Evolutionary conservation across 2,888 invertebrate species (phyloP).

Genomic region (Aphodius sticticus): DNA sequence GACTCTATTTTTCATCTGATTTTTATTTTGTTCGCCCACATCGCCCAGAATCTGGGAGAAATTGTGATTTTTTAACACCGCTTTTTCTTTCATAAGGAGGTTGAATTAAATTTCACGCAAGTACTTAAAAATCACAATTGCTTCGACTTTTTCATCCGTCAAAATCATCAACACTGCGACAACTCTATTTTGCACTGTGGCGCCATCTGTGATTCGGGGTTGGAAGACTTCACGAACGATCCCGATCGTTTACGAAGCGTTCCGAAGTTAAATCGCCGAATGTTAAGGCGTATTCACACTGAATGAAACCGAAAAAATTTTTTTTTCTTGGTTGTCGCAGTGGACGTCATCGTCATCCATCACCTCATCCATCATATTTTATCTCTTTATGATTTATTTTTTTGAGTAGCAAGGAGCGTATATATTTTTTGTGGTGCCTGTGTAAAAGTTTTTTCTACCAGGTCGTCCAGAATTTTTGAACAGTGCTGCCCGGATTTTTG

Average conservation of each 20-base stretch:
- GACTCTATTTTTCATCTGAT: not conserved
- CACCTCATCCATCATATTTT: slow-evolving; percentile 13
- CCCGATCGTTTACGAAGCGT: not conserved
- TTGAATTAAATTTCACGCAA: too few species aligned
- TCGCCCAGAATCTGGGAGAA: not conserved
- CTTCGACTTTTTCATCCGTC: too few species aligned
- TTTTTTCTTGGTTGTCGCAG: not conserved
- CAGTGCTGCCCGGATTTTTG: slow-evolving; percentile 42
- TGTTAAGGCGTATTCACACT: not conserved
- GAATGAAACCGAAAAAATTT: too few species aligned
- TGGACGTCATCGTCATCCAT: not conserved
- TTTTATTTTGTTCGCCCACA: not conserved
- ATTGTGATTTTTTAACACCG: not conserved
- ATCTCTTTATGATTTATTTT: slow-evolving; percentile 29
- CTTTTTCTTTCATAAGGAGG: too few species aligned
- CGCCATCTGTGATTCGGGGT: not conserved
- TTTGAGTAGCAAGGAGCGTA: slow-evolving; percentile 58
- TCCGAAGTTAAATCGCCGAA: not conserved
- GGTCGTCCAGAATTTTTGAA: slow-evolving; percentile 54
- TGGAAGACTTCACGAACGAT: not conserved
- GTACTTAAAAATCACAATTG: too few species aligned
- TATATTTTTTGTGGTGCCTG: slow-evolving; percentile 53
- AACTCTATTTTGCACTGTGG: too few species aligned
- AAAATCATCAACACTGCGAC: too few species aligned
- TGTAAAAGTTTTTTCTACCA: slow-evolving; percentile 50